Evolutionary conservation across 64 coral and sea anemone species (phyloP).

Genomic region (Actinia tenebrosa): DNA sequence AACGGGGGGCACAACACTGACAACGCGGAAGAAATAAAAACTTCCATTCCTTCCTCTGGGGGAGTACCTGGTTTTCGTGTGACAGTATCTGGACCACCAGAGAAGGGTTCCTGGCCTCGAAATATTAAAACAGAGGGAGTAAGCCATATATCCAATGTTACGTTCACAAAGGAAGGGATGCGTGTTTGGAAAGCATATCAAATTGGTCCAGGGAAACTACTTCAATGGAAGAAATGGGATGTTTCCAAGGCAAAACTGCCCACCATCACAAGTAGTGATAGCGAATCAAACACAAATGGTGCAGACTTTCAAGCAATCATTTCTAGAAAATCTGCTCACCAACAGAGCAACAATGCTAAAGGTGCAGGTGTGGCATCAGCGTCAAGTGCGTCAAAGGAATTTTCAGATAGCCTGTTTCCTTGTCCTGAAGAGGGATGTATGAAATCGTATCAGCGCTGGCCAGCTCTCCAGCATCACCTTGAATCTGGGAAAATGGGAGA

Average conservation of each 20-base stretch:
- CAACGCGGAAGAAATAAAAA: constrained; percentile 25
- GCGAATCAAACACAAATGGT: not conserved
- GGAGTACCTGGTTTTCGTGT: constrained; percentile 46
- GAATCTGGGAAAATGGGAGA: too few species aligned
- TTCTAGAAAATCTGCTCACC: not conserved
- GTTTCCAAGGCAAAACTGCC: constrained; percentile 7
- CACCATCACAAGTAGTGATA: not conserved
- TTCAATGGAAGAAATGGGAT: constrained; percentile 9
- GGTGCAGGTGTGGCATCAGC: not conserved
- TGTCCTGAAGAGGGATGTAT: constrained; percentile 50
- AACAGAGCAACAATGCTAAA: not conserved
- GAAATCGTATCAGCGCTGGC: too few species aligned
- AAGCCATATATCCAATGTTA: too few species aligned
- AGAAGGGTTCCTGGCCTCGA: too few species aligned
- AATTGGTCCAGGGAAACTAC: constrained; percentile 26
- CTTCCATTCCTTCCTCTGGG: constrained; percentile 1
- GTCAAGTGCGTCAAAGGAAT: not conserved
- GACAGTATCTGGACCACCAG: constrained; percentile 24
- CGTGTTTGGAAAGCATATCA: too few species aligned
- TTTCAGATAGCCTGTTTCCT: constrained; percentile 17
- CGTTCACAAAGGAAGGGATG: too few species aligned
- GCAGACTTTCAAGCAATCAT: not conserved
- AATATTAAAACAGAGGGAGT: too few species aligned
- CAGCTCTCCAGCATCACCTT: too few species aligned
- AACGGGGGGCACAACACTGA: constrained; percentile 37